phyloP scores from a whole-genome alignment of 2,888 invertebrate species.

The Dryococelus australis region DNA sequence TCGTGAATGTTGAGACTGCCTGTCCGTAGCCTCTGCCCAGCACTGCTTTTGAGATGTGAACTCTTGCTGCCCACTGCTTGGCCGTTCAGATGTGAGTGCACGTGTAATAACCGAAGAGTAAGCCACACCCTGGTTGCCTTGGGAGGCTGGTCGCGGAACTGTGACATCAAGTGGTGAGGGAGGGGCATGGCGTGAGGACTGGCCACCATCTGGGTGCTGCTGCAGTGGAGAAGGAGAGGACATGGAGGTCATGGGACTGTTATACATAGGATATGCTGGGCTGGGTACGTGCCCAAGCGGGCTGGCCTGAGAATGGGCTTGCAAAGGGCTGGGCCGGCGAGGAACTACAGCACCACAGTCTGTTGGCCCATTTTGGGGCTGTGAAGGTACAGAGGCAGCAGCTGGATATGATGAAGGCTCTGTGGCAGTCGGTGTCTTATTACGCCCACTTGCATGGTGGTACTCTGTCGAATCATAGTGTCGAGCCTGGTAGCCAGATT shows the following conservation, averaged over 20 bases:
- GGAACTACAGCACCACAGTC: slow-evolving; percentile 73
- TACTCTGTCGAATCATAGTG: slow-evolving; percentile 40
- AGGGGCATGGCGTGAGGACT: slow-evolving; percentile 60
- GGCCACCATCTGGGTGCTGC: slow-evolving; percentile 62
- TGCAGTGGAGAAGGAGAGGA: slow-evolving; percentile 70
- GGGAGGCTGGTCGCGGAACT: slow-evolving; percentile 68
- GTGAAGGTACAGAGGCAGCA: slow-evolving; percentile 63
- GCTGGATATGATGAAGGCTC: slow-evolving; percentile 39
- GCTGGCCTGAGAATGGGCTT: slow-evolving; percentile 75
- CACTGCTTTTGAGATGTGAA: slow-evolving; percentile 48
- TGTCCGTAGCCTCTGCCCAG: slow-evolving; percentile 57
- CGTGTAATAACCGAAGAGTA: slow-evolving; percentile 86
- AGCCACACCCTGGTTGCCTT: slow-evolving; percentile 69
- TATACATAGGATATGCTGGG: slow-evolving; percentile 84
- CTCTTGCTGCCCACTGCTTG: slow-evolving; percentile 45
- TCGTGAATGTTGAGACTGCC: slow-evolving; percentile 45
- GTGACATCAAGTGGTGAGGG: slow-evolving; percentile 76
- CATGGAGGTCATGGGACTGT: slow-evolving; percentile 81
- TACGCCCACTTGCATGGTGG: slow-evolving; percentile 38
- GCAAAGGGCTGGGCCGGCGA: slow-evolving; percentile 72
- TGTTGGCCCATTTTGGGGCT: slow-evolving; percentile 65
- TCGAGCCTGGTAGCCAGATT: slow-evolving; percentile 38
- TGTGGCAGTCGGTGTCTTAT: slow-evolving; percentile 28
- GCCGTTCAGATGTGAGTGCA: slow-evolving; percentile 62
- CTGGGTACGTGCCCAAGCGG: slow-evolving; percentile 78